Base-by-base conservation (phyloP, 2,113 vertebrate genomes). In the Daboia siamensis region DNA sequence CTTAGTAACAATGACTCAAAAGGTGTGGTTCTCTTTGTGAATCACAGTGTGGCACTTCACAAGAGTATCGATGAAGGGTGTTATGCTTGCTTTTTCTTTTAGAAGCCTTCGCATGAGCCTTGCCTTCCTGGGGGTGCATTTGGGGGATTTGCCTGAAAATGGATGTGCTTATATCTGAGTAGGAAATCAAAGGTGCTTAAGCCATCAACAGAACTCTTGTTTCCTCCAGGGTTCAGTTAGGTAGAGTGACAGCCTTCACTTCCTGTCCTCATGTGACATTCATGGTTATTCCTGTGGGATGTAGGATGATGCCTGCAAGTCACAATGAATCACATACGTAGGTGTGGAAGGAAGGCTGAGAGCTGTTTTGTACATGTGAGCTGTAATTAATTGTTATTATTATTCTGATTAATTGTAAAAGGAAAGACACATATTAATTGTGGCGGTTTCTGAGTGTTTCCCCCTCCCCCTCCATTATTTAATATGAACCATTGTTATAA, bases 21-120 rank as follows among this genome's bases (percentile, higher is more conserved):
- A 96, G 96, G 96, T 91, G 96, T 94, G 96, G 96, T 2, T 46
- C 0, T 80, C 91, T 94, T 93, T 95, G 95, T 96, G 96, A 96
- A 55, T 4, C 87, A 74, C 21, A 90, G 46, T 90, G 59, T 48
- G 44, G 64, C 89, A 69, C 46, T 90, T 51, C 20, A n/a, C 89
- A 69, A 88, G 92, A 90, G 94, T 64, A 6, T 94, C 88, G 0
- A 0, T 61, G 64, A 91, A 46, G 86, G 9, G 15, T 51, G 59
- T 33, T 64, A 21, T 57, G 12, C 9, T 48, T 48, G 33, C 74
- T 10, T 44, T 80, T 59, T 80, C 87, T 13, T 52, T 33, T 29
- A 46, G 39, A 90, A 56, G 33, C 9, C 7, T 52, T 33, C 10
- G 4, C 5, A 26, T 33, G 4, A 23, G 33, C 9, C 29, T 52